Base-by-base conservation (phyloP, 1,140 invertebrate species). In the Olivierus martensii region DNA sequence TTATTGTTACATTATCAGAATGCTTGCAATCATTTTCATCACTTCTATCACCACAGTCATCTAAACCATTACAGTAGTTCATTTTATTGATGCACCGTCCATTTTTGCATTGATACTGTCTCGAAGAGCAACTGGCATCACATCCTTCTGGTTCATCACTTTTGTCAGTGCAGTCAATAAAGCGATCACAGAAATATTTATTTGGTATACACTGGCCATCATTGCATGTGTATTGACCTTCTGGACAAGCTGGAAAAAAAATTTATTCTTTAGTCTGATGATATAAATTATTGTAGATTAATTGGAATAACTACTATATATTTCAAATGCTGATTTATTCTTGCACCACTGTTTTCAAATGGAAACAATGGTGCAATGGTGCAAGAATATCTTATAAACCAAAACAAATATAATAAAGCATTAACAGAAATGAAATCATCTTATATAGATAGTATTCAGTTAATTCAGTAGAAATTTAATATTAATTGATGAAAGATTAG, bases 41-140 rank as follows among this genome's bases (percentile, higher is more conserved):
- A 28, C 74, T 78, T 61, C 81, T 80, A 63, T 90, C 86, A 42
- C 72, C 70, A 63, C 88, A 92, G 64, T 90, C 79, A 21, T 81
- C 69, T 5, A 79, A 71, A 9, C 83, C 82, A 66, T 91, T 83
- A 65, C 88, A 91, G 28, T 87, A 67, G 51, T 75, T 75, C 4
- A 73, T 67, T 9, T 80, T 78, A 14, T 70, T 60, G 41, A 81
- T 72, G 65, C 79, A 82, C 46, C 79, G 70, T 35, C 69, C 70
- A 60, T 83, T 83, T 38, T 68, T 63, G 64, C 83, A 86, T 63
- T 83, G 87, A 35, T 74, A 70, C 75, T 74, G 48, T 46, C 75
- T 69, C 3, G 73, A 72, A 59, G 83, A 86, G 15, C 69, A 78
- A 36, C 62, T 65, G 60, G 61, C 71, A 66, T 66, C 63, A 46